Base-by-base conservation (phyloP, 2,888 invertebrate species). In the Watsonalla cultraria region DNA sequence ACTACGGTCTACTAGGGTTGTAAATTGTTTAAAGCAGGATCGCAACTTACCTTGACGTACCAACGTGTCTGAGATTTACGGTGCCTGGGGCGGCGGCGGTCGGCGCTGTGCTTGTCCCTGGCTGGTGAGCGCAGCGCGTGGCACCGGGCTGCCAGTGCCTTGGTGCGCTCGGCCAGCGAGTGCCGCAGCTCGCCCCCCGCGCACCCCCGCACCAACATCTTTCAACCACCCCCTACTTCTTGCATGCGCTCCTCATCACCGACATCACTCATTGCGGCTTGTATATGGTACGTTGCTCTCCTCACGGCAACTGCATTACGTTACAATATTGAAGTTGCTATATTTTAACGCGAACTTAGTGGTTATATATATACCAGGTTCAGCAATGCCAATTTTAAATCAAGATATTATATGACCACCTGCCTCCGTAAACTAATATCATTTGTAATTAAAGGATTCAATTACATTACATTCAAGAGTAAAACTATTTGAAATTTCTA, bases 1-100 rank as follows among this genome's bases (percentile, higher is more conserved):
- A 5, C 14, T 39, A 15, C 5, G 24, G 9, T 9, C 2, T 47
- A 7, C 7, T n/a, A 47, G 37, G 6, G 9, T 14, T 34, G n/a
- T 7, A 35, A 47, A 13, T 47, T 9, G 35, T 45, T 37, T 9
- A 51, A 33, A 35, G 52, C 52, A 62, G 56, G 62, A 64, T 51
- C 55, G 56, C 74, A 78, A 75, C 92, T 93, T 93, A 95, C 94
- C 94, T 95, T 94, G 73, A 94, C 93, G 79, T 94, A 94, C 93
- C 94, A 94, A 84, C 92, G 90, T 57, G 93, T 92, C 66, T 90
- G 91, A 50, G 92, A 92, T 71, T 92, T 92, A 74, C 90, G 84
- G 61, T 89, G 91, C 58, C 90, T 84, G 61, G 76, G 73, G 55
- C 86, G 84, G 58, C 86, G 82, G 50, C 86, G 86, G 61, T 86